Conservation (phyloP, 2,113 vertebrate genomes). For the Apodemus sylvaticus region DNA sequence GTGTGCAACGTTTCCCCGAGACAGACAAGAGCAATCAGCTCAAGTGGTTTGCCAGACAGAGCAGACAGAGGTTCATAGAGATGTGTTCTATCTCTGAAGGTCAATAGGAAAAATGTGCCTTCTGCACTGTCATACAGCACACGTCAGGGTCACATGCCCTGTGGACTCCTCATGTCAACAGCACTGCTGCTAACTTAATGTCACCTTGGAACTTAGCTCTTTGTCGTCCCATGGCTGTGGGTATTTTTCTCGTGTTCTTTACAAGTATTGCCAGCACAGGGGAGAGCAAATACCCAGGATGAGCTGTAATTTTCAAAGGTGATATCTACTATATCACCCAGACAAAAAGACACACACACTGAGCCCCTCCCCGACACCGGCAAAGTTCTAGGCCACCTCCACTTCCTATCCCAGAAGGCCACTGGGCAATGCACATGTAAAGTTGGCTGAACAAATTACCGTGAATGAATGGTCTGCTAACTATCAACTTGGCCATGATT, state of each 20-base stretch:
- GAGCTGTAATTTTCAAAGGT: background rate
- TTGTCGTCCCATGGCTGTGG: accelerated
- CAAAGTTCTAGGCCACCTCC: accelerated
- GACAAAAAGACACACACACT: background rate
- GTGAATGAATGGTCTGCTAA: background rate
- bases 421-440: accelerated
- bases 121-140: accelerated
- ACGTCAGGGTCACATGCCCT: too few relatives aligned
- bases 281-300: background rate
- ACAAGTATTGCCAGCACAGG: background rate
- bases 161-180: too few relatives aligned
- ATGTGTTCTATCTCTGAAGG: background rate
- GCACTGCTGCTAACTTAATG: accelerated
- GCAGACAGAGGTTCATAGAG: too few relatives aligned
- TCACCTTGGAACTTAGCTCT: background rate
- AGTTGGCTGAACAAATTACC: background rate
- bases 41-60: too few relatives aligned
- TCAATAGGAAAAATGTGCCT: background rate
- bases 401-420: accelerated
- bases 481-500: accelerated
- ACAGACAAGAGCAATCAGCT: background rate
- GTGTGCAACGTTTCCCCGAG: background rate
- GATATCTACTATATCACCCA: background rate
- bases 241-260: background rate
- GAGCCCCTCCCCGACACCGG: accelerated